phyloP scores from a whole-genome alignment of 2,888 invertebrate species.

The Tiliacea citrago region DNA sequence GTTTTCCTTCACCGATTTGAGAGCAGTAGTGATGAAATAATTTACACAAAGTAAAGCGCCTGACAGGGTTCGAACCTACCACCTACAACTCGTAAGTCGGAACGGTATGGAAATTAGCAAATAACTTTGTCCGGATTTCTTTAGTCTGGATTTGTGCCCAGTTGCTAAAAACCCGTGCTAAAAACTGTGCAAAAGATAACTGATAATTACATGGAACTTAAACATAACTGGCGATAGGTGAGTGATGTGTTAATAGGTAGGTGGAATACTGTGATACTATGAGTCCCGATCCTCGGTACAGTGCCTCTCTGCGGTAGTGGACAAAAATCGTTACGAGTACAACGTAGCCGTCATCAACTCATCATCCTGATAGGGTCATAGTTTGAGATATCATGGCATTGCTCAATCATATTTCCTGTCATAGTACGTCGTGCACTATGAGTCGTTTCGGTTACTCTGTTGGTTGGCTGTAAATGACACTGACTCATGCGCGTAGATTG shows the following conservation, averaged over 20 bases:
- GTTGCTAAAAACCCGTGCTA: too few relatives aligned
- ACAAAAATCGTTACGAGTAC: not conserved
- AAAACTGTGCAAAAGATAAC: too few relatives aligned
- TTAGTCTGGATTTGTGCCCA: too few relatives aligned
- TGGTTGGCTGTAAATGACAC: not conserved
- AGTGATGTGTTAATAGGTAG: too few relatives aligned
- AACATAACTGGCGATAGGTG: not conserved
- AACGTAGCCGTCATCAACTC: not conserved
- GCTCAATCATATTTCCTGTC: not conserved
- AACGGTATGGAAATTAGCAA: too few relatives aligned
- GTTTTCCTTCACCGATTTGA: too few relatives aligned
- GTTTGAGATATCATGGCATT: not conserved
- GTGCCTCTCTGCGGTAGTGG: too few relatives aligned
- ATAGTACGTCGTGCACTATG: not conserved
- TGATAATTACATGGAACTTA: not conserved
- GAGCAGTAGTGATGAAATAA: too few relatives aligned
- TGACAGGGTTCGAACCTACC: too few relatives aligned
- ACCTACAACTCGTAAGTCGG: too few relatives aligned
- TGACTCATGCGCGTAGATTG: not conserved
- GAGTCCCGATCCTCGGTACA: not conserved
- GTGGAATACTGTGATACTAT: not conserved
- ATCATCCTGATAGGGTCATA: not conserved
- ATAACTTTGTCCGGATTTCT: too few relatives aligned
- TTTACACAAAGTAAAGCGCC: too few relatives aligned
- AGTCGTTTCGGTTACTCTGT: not conserved